Base-by-base conservation (phyloP, 2,797 vertebrate species). In the Gorsachius magnificus region DNA sequence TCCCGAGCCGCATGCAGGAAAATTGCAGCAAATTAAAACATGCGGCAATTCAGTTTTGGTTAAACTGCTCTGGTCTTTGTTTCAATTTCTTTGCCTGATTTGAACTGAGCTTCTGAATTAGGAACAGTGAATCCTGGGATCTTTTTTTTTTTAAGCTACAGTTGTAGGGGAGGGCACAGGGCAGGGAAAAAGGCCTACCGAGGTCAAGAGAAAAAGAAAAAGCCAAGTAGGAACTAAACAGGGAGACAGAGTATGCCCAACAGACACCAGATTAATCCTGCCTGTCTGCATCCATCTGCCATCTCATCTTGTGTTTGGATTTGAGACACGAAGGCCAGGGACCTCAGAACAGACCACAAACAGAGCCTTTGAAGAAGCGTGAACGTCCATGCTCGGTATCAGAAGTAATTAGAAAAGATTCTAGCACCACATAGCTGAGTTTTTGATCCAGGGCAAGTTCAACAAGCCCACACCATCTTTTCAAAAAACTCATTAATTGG, bases 21-120 rank as follows among this genome's bases (percentile, higher is more conserved):
- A 96, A 96, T 71, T 79, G 81, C 45, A 53, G 84, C 17, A 83
- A 89, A 96, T 94, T 89, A 93, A 96, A 95, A 79, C 82, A 57
- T 2, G 19, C 18, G 10, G 25, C 24, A 1, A 35, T 35, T 77
- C 68, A 4, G 65, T 57, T 85, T 75, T 60, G 68, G 53, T 61
- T 57, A 15, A 91, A 51, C 17, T 36, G 76, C 71, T 79, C 89
- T 94, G 89, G 90, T 89, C 79, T 90, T 92, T 74, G 83, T 94
- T 95, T 85, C 81, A 54, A 80, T 94, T 56, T 45, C 66, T 95
- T 80, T 60, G 70, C 66, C 88, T 93, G 93, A 97, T 97, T 97
- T 69, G 87, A 94, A 63, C 93, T 86, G 94, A 97, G 76, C 69
- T 95, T 79, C 89, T 71, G 89, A 96, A 97, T 95, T 91, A 90